Percentiles rank a stretch among this genome's conserved stretches.
phyloP scores from a whole-genome alignment of 2,888 invertebrate species.

The Sinelater perroti region DNA sequence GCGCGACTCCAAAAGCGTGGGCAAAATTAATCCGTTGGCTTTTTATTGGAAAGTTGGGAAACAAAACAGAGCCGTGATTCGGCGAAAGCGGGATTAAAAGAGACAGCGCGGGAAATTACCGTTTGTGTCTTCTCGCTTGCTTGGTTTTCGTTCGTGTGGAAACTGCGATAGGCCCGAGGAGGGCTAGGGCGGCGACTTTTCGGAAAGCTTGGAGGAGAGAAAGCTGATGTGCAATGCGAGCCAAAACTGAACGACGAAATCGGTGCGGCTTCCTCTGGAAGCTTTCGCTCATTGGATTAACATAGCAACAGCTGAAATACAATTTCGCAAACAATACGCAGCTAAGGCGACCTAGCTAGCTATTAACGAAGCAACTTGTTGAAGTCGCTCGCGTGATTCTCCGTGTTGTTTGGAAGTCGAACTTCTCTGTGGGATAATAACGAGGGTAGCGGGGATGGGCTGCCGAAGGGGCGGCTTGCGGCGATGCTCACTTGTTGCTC shows the following conservation, averaged over 20 bases:
- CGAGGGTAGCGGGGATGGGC: neutral
- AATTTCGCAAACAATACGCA: no score
- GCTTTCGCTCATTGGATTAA: no score
- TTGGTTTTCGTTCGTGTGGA: no score
- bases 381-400: conserved; percentile 14
- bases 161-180: no score
- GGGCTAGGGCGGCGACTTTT: no score
- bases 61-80: no score
- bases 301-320: no score
- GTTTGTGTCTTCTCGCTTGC: neutral
- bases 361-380: neutral
- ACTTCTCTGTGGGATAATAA: conserved; percentile 18
- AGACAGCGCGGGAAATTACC: neutral
- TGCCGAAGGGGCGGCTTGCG: conserved; percentile 10
- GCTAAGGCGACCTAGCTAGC: conserved; percentile 7
- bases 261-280: no score
- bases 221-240: no score
- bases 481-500: conserved; percentile 38
- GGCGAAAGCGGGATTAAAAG: neutral
- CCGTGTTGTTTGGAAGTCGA: conserved; percentile 11
- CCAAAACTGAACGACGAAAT: no score
- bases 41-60: neutral
- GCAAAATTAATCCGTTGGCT: conserved; percentile 6
- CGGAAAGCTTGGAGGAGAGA: no score
- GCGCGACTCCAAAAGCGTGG: neutral